Conservation (phyloP, 2,888 invertebrate species). For the Ptychoptera albimana region DNA sequence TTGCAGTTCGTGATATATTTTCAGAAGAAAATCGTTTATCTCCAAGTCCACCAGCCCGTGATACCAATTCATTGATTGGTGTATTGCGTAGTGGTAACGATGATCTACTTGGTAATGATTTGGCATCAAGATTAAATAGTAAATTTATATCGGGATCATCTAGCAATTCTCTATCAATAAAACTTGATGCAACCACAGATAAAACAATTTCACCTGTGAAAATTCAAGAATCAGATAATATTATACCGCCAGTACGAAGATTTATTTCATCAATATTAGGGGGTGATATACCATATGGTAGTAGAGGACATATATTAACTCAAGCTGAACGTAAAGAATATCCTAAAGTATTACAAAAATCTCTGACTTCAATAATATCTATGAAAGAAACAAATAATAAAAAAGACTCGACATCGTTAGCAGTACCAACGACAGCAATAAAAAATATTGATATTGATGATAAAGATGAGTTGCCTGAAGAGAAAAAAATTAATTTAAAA, state of each 20-base stretch:
- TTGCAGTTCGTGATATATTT: constrained; percentile 39
- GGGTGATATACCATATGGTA: constrained; percentile 69
- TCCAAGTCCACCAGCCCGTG: constrained; percentile 9
- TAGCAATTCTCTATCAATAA: not conserved
- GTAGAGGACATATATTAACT: constrained; percentile 60
- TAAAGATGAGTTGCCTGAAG: constrained; percentile 44
- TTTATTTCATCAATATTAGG: constrained; percentile 70
- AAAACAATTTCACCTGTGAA: not conserved
- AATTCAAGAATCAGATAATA: not conserved
- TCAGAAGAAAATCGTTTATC: constrained; percentile 26
- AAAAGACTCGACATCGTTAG: constrained; percentile 12
- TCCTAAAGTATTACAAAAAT: constrained; percentile 29
- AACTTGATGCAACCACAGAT: no score
- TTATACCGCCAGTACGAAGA: constrained; percentile 35
- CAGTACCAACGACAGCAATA: constrained; percentile 28
- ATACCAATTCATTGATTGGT: not conserved
- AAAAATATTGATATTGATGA: constrained; percentile 42
- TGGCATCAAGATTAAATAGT: no score
- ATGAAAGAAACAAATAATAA: constrained; percentile 1
- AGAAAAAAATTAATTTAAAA: constrained; percentile 42
- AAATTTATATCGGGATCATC: no score
- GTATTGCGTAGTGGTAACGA: not conserved
- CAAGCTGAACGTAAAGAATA: constrained; percentile 70
- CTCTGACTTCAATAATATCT: not conserved
- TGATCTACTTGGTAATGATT: no score